A percentile compares a stretch with the other conserved stretches of the same genome.
phyloP scores from a whole-genome alignment of 2,888 invertebrate species.

The Parascotia fuliginaria region DNA sequence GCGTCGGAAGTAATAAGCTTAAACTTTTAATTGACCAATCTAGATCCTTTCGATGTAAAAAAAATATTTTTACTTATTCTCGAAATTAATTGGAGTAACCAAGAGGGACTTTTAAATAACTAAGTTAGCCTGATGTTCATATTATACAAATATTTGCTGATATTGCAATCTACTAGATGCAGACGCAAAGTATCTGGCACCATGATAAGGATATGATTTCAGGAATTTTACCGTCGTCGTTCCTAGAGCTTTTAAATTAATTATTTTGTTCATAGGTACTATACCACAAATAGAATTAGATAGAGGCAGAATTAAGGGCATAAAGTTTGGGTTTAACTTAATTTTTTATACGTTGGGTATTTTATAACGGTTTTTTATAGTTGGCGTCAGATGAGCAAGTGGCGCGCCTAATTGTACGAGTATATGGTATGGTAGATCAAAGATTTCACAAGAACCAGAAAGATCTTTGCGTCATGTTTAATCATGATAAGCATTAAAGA shows the following conservation, averaged over 20 bases:
- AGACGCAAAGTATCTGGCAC: background rate
- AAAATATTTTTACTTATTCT: constrained; percentile 41
- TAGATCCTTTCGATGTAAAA: constrained; percentile 44
- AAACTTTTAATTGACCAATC: constrained; percentile 65
- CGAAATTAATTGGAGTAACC: constrained; percentile 43
- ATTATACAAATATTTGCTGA: constrained; percentile 30
- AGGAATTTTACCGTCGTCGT: background rate
- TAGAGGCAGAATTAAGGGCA: too few relatives aligned
- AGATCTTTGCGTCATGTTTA: too few relatives aligned
- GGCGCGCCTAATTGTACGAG: too few relatives aligned
- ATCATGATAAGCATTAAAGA: too few relatives aligned
- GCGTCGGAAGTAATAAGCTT: constrained; percentile 54
- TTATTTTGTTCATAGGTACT: too few relatives aligned
- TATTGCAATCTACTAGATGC: constrained; percentile 23
- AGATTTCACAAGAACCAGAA: too few relatives aligned
- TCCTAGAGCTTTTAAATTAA: background rate
- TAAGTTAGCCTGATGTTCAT: constrained; percentile 24
- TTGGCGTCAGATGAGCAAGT: too few relatives aligned
- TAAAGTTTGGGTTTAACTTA: too few relatives aligned
- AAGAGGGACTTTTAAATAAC: constrained; percentile 41
- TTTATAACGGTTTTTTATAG: too few relatives aligned
- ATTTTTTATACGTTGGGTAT: too few relatives aligned
- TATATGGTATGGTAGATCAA: too few relatives aligned
- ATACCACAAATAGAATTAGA: too few relatives aligned
- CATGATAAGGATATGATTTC: background rate